These are phyloP conservation scores for Eudorcas thomsonii DNA, from an alignment of 2,113 vertebrate genomes.

Conservation along the genomic window DNA sequence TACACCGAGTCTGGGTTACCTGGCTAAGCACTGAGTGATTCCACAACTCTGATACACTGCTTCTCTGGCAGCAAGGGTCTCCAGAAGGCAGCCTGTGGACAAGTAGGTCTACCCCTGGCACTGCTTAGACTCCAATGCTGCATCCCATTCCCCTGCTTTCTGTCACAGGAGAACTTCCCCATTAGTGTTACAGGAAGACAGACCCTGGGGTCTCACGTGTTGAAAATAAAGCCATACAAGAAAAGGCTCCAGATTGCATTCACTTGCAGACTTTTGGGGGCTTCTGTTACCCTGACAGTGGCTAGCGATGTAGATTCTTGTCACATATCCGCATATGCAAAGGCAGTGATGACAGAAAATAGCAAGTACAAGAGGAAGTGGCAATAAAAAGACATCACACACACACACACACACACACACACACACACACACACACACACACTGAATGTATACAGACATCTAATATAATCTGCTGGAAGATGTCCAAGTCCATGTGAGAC, in stretches of 20 bases:
- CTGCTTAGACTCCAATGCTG: background rate
- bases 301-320: background rate
- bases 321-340: conserved; percentile 27
- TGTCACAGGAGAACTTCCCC: background rate
- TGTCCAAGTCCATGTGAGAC: background rate
- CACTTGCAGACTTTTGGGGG: background rate
- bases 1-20: too few relatives aligned
- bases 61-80: background rate
- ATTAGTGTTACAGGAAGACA: background rate
- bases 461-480: background rate
- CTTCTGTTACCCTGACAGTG: background rate
- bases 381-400: background rate
- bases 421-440: background rate
- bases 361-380: conserved; percentile 39
- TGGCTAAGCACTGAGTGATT: fast-evolving
- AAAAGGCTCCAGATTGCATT: background rate
- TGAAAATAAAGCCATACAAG: background rate
- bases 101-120: background rate
- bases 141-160: background rate
- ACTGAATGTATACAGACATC: background rate
- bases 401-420: background rate
- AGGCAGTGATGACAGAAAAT: conserved; percentile 59
- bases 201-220: background rate
- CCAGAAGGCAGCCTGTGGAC: background rate
- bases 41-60: background rate